A percentile compares a stretch with the other conserved stretches of the same genome.
phyloP scores from a whole-genome alignment of 2,797 vertebrate genomes.

The Schizopygopsis pylzovi region DNA sequence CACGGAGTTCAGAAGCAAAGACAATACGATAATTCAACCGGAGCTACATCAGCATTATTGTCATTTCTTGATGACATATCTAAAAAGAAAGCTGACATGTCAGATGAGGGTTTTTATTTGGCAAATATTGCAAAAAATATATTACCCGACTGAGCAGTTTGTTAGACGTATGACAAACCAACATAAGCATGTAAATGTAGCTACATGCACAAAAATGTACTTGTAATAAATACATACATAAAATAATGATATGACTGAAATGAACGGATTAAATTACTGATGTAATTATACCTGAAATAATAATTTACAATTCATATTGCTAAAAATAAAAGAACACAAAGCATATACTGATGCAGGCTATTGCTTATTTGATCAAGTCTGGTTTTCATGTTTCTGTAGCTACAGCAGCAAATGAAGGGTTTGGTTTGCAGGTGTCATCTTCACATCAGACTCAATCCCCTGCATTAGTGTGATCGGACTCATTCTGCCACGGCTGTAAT shows the following conservation, averaged over 20 bases:
- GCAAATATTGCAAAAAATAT: no score
- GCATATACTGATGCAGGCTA: neutral
- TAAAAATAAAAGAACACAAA: neutral
- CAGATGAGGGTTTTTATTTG: no score
- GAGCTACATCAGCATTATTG: no score
- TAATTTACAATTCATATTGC: neutral
- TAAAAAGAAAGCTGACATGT: no score
- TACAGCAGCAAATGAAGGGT: neutral
- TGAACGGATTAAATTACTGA: neutral
- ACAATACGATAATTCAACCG: no score
- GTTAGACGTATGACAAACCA: no score
- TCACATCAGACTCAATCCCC: constrained; percentile 1
- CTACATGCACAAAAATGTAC: no score
- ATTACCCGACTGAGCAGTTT: no score
- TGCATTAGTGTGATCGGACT: constrained; percentile 6
- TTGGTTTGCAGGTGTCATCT: neutral
- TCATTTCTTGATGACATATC: no score
- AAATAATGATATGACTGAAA: neutral
- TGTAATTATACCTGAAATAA: neutral
- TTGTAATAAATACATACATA: no score
- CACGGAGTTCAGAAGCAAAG: no score
- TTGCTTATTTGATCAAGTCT: neutral
- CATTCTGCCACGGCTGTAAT: constrained; percentile 2
- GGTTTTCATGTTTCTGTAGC: neutral
- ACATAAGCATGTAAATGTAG: no score